Evolutionary conservation across 2,797 vertebrate species (phyloP).

Genomic region (Enteromius fasciolatus): DNA sequence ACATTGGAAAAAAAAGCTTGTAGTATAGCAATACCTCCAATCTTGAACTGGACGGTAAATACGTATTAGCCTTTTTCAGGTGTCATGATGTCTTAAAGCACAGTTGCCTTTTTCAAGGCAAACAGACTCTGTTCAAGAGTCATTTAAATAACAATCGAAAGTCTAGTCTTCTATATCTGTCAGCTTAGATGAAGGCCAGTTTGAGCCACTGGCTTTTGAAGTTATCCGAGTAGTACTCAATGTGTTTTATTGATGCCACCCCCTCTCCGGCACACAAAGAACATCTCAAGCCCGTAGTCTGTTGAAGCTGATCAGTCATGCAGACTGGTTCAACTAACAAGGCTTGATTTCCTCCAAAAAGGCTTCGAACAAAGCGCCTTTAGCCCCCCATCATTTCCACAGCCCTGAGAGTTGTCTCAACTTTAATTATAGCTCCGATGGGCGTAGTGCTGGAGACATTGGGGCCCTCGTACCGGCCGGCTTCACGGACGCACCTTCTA

Average conservation of each 20-base stretch:
- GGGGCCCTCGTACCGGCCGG: constrained; percentile 41
- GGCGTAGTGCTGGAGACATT: constrained; percentile 33
- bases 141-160: constrained; percentile 62
- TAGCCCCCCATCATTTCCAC: constrained; percentile 31
- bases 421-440: constrained; percentile 63
- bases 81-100: constrained; percentile 13
- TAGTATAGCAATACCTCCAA: constrained; percentile 22
- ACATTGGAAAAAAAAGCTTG: constrained; percentile 9
- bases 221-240: constrained; percentile 51
- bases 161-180: constrained; percentile 52
- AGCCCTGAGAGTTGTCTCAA: constrained; percentile 53
- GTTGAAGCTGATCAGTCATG: constrained; percentile 66
- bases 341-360: constrained; percentile 60
- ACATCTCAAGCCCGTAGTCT: constrained; percentile 51
- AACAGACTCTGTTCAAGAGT: constrained; percentile 55
- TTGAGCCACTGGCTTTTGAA: constrained; percentile 60
- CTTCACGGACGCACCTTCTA: constrained; percentile 58
- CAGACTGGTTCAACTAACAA: constrained; percentile 63
- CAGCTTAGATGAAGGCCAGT: constrained; percentile 61
- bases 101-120: constrained; percentile 38
- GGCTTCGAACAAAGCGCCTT: constrained; percentile 57
- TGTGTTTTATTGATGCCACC: constrained; percentile 51
- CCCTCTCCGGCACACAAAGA: constrained; percentile 41
- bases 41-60: background rate
- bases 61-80: constrained; percentile 24